Base-by-base conservation (phyloP, 2,113 vertebrate genomes). In the Himantopus leucocephalus region DNA sequence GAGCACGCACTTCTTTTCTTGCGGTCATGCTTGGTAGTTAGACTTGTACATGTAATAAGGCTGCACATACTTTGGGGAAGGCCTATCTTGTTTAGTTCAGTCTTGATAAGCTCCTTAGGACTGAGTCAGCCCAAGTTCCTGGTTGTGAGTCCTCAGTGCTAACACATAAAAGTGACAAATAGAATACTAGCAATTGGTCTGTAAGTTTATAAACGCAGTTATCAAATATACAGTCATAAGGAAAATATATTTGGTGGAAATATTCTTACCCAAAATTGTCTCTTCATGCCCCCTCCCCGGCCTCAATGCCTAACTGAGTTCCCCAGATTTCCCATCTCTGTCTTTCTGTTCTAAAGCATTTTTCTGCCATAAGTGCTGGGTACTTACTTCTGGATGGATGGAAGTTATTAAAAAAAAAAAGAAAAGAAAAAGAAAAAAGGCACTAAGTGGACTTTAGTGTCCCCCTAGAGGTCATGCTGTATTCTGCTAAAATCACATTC, bases 1-100 rank as follows among this genome's bases (percentile, higher is more conserved):
- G 24, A 43, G 4, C 3, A 32, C 0, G 0, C 8, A 35, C 9
- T 26, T 59, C 24, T 63, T 53, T 43, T 16, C 29, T 34, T 48
- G 12, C 50, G 24, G 29, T 43, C 16, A 18, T 2, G 3, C 52
- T 71, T 56, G n/a, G 43, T 64, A 18, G 8, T n/a, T 75, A 47
- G 27, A 29, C 9, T 80, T 64, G 14, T 56, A 27, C 9, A 12
- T 29, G 7, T 32, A 9, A 23, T 10, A 75, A 20, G 7, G 24
- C 32, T 72, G n/a, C 14, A 30, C 19, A 24, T 66, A 55, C 52
- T 64, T 43, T 22, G 10, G 8, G 27, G 7, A 78, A 66, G 37
- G 8, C 1, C 29, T 22, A 6, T 27, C 23, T 27, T 66, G 2
- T 52, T 79, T 76, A 53, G 12, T 22, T 87, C 68, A 41, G 32